phyloP scores from a whole-genome alignment of 2,113 vertebrate genomes.

The Cyphomyrus plagiostoma region DNA sequence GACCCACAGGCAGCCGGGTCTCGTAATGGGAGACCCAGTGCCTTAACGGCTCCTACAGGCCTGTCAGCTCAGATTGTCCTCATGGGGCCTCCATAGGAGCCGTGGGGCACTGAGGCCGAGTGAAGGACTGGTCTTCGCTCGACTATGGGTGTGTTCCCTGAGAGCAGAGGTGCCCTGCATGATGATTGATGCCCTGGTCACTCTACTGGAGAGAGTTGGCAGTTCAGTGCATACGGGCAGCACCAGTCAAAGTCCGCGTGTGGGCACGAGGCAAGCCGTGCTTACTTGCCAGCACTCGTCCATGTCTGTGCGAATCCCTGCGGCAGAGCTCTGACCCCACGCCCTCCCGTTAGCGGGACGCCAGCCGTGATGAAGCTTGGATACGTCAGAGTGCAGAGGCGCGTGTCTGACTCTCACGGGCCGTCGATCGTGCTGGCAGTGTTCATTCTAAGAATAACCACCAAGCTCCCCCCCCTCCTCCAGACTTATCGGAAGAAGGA shows the following conservation, averaged over 20 bases:
- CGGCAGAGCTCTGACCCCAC: neutral
- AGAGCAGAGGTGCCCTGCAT: neutral
- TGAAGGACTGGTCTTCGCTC: neutral
- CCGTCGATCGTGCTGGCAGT: neutral
- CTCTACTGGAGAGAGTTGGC: neutral
- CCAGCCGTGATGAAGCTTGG: neutral
- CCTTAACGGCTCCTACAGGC: neutral
- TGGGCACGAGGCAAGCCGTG: neutral
- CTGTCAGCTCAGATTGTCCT: conserved; percentile 20
- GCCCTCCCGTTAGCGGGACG: neutral
- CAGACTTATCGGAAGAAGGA: neutral
- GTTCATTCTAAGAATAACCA: neutral
- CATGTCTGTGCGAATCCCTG: neutral
- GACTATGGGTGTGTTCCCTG: neutral
- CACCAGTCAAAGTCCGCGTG: neutral
- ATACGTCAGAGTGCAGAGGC: neutral
- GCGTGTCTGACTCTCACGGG: neutral
- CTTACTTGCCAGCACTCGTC: neutral
- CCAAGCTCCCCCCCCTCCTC: neutral
- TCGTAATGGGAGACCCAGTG: neutral
- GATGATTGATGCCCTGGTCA: neutral
- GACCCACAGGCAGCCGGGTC: neutral
- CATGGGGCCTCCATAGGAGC: conserved; percentile 1
- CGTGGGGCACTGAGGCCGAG: neutral
- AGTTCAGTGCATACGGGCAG: neutral